Percentiles rank a stretch among this genome's conserved stretches.
phyloP scores from a whole-genome alignment of 2,888 invertebrate genomes.

The Tyria jacobaeae region DNA sequence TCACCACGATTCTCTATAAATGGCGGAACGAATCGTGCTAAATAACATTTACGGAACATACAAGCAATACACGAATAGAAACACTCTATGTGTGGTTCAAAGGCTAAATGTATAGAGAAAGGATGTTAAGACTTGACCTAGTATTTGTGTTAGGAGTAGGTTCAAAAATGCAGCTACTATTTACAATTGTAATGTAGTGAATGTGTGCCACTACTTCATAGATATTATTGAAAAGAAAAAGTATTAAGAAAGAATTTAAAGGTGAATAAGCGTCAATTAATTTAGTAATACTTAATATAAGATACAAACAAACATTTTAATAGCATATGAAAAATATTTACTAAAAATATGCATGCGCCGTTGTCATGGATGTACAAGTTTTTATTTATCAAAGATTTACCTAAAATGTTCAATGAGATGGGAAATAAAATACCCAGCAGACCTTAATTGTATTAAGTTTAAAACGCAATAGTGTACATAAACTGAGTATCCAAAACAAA shows the following conservation, averaged over 20 bases:
- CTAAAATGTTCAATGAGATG: no score
- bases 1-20: constrained; percentile 37
- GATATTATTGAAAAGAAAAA: background rate
- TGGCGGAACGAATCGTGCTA: constrained; percentile 29
- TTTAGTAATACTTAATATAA: no score
- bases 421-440: no score
- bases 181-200: constrained; percentile 1
- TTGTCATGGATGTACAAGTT: no score
- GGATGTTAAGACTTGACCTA: constrained; percentile 34
- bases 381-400: no score
- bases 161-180: background rate
- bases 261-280: background rate
- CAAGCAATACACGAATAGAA: constrained; percentile 21
- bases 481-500: no score
- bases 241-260: background rate
- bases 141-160: constrained; percentile 27
- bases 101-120: constrained; percentile 34
- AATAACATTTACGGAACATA: constrained; percentile 22
- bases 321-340: no score
- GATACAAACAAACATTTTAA: no score
- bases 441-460: no score
- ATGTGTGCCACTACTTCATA: background rate
- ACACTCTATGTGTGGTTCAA: constrained; percentile 9
- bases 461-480: no score
- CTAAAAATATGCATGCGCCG: no score